phyloP scores from a whole-genome alignment of 2,797 vertebrate genomes.

The Taeniopygia guttata region DNA sequence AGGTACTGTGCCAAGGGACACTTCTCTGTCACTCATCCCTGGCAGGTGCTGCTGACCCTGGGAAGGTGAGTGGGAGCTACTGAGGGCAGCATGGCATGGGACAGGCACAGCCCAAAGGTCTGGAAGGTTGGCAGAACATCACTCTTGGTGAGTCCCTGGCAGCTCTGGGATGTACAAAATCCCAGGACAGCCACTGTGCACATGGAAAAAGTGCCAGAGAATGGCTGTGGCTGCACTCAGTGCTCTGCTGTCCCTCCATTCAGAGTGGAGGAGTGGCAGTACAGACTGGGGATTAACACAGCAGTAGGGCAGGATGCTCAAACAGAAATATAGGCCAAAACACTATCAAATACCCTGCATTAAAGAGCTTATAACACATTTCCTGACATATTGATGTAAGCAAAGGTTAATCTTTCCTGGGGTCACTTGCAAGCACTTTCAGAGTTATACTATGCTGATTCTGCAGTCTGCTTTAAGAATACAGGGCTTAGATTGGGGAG shows the following conservation, averaged over 20 bases:
- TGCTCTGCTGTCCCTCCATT: background rate
- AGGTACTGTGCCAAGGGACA: background rate
- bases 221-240: background rate
- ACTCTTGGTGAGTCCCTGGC: background rate
- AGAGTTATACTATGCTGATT: background rate
- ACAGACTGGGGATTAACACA: background rate
- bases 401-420: background rate
- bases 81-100: background rate
- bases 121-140: background rate
- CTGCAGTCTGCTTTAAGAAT: background rate
- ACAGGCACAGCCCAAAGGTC: background rate
- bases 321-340: background rate
- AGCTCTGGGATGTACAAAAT: background rate
- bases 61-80: rapidly evolving
- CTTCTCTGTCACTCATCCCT: background rate
- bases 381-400: background rate
- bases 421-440: background rate
- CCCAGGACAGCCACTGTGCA: background rate
- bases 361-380: background rate
- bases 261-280: background rate
- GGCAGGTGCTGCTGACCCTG: background rate
- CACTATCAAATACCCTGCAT: background rate
- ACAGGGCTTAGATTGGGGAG: background rate
- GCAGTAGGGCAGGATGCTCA: background rate
- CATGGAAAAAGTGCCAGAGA: background rate